Base-by-base conservation (phyloP, 2,797 vertebrate species). In the Poliocrania exsul region DNA sequence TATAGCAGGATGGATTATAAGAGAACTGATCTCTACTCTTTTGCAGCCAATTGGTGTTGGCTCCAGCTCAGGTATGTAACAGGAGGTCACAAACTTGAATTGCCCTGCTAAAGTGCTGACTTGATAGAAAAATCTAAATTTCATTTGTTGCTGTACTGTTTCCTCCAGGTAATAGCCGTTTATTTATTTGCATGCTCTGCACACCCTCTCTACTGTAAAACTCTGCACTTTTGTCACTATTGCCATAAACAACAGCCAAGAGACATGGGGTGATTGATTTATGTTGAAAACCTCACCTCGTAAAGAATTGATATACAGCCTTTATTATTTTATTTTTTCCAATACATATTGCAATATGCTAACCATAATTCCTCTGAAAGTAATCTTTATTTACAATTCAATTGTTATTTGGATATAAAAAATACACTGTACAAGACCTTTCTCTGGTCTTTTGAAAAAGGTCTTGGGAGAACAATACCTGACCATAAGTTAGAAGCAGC, bases 1-100 rank as follows among this genome's bases (percentile, higher is more conserved):
- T 92, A 95, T 42, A 93, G 71, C 0, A 0, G 69, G 49, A 85
- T 81, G 74, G 83, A 92, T 95, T 92, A 85, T 86, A 86, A 90
- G 57, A 92, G 78, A 95, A 96, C 95, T 10, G 71, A 88, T 95
- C 83, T 73, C 71, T 82, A 86, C 31, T 26, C 17, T 89, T 95
- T 26, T 92, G 78, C 71, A 81, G 92, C 92, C 95, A 94, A 37
- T 51, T 93, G 90, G 37, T 92, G 74, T 94, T 96, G 96, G 94
- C 95, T 92, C 60, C 37, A 66, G 60, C 88, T 95, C 95, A 95
- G 92, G 88, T 95, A 95, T 96, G 94, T 94, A 86, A 95, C 86
- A 92, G 50, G 53, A 94, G 93, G 93, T 90, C 93, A 67, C 92
- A 95, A 92, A 90, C 86, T 94, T 67, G 56, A 92, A 93, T 90